Evolutionary conservation across 2,797 vertebrate species (phyloP).

Genomic region (Falco biarmicus): DNA sequence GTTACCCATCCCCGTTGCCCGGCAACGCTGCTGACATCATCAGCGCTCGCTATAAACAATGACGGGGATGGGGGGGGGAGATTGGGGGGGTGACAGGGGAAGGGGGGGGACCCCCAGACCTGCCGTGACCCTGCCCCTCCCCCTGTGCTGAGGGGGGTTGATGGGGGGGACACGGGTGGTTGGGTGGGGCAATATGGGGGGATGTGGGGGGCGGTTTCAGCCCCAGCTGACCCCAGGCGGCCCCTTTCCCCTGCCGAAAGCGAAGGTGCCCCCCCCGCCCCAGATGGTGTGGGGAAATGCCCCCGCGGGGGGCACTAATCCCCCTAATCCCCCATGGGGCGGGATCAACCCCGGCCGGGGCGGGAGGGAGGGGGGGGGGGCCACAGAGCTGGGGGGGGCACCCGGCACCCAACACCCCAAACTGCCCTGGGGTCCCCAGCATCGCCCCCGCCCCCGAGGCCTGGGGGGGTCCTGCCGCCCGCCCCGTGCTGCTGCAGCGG

Average conservation of each 20-base stretch:
- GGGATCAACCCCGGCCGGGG: not conserved
- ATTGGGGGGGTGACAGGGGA: not conserved
- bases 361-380: not conserved
- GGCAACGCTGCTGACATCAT: constrained; percentile 85
- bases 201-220: not conserved
- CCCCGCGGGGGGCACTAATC: constrained; percentile 85
- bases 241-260: not conserved
- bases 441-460: no score
- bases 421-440: not conserved
- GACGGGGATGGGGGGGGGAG: not conserved
- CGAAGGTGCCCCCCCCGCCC: not conserved
- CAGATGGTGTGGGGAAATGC: constrained; percentile 71
- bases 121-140: not conserved
- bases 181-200: not conserved
- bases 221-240: not conserved
- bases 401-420: not conserved
- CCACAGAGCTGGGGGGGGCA: no score
- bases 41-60: constrained; percentile 84
- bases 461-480: no score
- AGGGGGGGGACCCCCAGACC: not conserved
- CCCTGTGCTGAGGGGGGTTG: no score
- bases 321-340: constrained; percentile 62
- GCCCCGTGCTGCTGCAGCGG: no score
- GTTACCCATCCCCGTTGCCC: constrained; percentile 82
- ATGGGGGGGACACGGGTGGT: not conserved